Conservation (phyloP, 2,888 invertebrate genomes). For the Diplazon laetatorius region DNA sequence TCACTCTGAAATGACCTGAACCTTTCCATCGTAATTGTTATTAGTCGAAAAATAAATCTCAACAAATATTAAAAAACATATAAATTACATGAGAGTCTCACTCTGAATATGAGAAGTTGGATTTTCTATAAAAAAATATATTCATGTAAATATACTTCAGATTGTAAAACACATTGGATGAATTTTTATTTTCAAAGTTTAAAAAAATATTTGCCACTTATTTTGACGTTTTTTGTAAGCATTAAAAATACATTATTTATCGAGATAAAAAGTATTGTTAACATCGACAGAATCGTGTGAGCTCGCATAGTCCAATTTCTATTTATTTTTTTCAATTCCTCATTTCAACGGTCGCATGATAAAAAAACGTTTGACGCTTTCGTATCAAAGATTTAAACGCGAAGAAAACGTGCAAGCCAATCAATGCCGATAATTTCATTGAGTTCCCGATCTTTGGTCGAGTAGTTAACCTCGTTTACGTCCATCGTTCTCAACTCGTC, state of each 20-base stretch:
- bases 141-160: no score
- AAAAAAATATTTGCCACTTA: no score
- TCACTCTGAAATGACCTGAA: no score
- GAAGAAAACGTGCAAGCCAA: conserved; percentile 59
- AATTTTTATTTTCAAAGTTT: no score
- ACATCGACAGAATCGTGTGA: background rate
- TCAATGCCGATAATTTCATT: conserved; percentile 49
- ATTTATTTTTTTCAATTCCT: background rate
- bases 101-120: no score
- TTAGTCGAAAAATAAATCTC: no score
- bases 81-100: no score
- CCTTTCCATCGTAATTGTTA: no score
- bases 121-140: no score
- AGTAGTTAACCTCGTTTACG: conserved; percentile 57
- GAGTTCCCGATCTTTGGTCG: conserved; percentile 36
- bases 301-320: background rate
- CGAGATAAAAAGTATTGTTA: background rate
- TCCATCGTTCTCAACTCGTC: conserved; percentile 35
- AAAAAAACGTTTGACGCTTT: no score
- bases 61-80: no score
- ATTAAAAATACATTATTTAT: conserved; percentile 1
- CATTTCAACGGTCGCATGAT: background rate
- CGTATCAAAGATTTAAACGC: background rate
- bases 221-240: background rate
- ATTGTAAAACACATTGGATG: no score